These are phyloP conservation scores for Diphyllodes magnificus DNA, from an alignment of 2,113 vertebrate genomes.

Conservation along the genomic window DNA sequence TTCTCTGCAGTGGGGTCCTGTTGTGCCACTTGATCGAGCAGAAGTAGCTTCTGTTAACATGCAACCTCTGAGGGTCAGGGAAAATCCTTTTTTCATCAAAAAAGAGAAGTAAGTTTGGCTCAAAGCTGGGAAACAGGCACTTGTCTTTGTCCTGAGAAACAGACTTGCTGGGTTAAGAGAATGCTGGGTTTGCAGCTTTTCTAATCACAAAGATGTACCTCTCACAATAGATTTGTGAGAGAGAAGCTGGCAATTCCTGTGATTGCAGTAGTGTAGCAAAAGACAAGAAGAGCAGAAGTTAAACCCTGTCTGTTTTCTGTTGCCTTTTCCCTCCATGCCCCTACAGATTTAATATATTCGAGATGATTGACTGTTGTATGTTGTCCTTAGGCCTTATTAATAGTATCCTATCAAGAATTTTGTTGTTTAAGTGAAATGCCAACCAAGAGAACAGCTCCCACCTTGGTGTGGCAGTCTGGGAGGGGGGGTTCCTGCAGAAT, in stretches of 20 bases:
- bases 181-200: not conserved
- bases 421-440: not conserved
- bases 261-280: not conserved
- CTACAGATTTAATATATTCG: not conserved
- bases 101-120: not conserved
- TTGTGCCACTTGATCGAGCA: not conserved
- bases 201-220: not conserved
- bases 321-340: not conserved
- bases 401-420: not conserved
- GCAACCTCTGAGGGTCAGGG: not conserved
- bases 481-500: rapidly evolving
- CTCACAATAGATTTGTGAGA: not conserved
- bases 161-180: not conserved
- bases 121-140: not conserved
- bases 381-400: not conserved
- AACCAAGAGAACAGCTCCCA: not conserved
- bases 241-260: not conserved
- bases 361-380: rapidly evolving
- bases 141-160: not conserved
- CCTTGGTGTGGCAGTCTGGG: no score
- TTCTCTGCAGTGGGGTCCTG: not conserved
- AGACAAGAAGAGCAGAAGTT: not conserved
- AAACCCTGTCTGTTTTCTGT: not conserved
- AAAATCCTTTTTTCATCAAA: not conserved
- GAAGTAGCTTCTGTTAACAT: not conserved